Evolutionary conservation across 64 coral and sea anemone genomes (phyloP).

Genomic region (Dendronephthya gigantea): DNA sequence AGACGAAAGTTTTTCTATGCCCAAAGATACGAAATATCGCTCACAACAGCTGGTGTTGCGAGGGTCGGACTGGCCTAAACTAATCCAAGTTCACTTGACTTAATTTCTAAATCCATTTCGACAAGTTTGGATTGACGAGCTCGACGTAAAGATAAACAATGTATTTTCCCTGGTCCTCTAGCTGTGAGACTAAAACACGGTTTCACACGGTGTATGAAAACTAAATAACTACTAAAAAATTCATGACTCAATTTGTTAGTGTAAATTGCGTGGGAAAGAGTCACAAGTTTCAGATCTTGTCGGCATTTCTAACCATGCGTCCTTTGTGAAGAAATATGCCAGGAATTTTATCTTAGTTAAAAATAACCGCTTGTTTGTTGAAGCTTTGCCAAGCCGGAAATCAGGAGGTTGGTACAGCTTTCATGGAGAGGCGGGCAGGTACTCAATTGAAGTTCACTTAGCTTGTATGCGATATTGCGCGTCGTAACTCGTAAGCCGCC

Average conservation of each 20-base stretch:
- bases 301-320: background rate
- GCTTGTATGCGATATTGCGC: no score
- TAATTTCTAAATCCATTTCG: background rate
- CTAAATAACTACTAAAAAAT: background rate
- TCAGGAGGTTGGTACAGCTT: background rate
- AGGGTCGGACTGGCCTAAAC: no score
- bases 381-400: background rate
- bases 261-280: background rate
- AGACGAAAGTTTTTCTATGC: no score
- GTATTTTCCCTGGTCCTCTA: background rate
- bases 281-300: background rate
- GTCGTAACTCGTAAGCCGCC: no score
- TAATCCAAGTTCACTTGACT: background rate
- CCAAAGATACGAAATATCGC: no score
- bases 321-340: background rate
- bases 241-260: background rate
- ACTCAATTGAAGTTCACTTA: background rate
- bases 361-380: background rate
- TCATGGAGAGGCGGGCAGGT: background rate
- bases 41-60: no score
- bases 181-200: background rate
- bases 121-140: background rate
- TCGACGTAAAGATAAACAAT: background rate
- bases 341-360: background rate
- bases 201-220: background rate